Evolutionary conservation across 2,888 invertebrate species (phyloP), one percentile per base, ranked within the genome.

Genomic region (Aspidiotus destructor): DNA sequence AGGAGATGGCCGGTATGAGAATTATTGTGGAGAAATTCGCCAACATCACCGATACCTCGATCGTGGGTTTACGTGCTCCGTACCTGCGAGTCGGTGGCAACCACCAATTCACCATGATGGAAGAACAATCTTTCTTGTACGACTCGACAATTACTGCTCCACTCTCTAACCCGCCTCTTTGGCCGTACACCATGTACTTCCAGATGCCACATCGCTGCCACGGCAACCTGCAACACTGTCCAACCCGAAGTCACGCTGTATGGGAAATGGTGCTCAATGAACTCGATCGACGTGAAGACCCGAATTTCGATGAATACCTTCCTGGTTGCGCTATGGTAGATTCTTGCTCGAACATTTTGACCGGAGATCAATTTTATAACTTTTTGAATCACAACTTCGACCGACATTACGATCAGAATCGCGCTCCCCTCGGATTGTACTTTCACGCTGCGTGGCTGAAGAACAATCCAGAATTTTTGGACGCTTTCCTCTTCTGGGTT

Each of bases 171-270:
- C 92, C 92, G 17, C 94, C 94, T 65, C 85, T 93, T 73, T 97
- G 97, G 97, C 97, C 97, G 5, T 97, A 97, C 82, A 97, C 96
- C 70, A 89, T 97, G 87, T 95, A 96, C 83, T 95, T 93, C 85
- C 86, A 91, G 75, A 92, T 95, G 90, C 92, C 94, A 0, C 94
- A 93, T 78, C 85, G 89, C 71, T 95, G 95, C 76, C 92, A 93
- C 77, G 93, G 93, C 72, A 93, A 93, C 79, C 80, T 92, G 70
- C 93, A 93, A 77, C 90, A 86, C 77, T 93, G 92, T 77, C 92
- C 92, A 11, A 92, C 92, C 2, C 86, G 92, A 76, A 90, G 90
- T 72, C 93, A 93, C 78, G 92, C 93, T 61, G 92, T 93, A 52
- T 94, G 93, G 93, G 93, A 94, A 79, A 92, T 94, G 91, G 92